Percentiles rank a stretch among this genome's conserved stretches.
These are phyloP conservation scores for Vanessa atalanta DNA, from an alignment of 1,140 invertebrate genomes.

Conservation along the genomic window DNA sequence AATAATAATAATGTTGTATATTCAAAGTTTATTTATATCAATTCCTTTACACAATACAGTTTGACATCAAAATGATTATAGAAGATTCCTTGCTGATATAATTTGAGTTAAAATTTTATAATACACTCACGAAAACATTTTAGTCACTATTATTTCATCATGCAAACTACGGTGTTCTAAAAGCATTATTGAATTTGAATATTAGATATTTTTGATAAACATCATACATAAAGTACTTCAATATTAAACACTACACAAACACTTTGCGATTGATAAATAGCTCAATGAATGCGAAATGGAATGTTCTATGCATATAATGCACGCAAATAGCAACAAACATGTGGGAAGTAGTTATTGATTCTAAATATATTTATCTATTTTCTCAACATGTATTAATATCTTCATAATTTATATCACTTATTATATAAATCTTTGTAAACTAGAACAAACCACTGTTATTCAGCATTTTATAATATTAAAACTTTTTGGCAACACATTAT, in stretches of 20 bases:
- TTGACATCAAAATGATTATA: not conserved
- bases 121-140: slow-evolving; percentile 37
- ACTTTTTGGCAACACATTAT: slow-evolving; percentile 24
- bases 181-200: slow-evolving; percentile 35
- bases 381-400: slow-evolving; percentile 17
- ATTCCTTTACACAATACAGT: slow-evolving; percentile 1
- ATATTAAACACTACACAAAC: slow-evolving; percentile 19
- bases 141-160: slow-evolving; percentile 33
- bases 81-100: slow-evolving; percentile 6
- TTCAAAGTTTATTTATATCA: not conserved
- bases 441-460: slow-evolving; percentile 1
- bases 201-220: slow-evolving; percentile 32
- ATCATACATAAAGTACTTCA: slow-evolving; percentile 28
- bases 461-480: not conserved
- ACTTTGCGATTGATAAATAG: slow-evolving; percentile 29
- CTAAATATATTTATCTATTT: slow-evolving; percentile 23
- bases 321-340: slow-evolving; percentile 22
- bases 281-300: slow-evolving; percentile 47
- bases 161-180: slow-evolving; percentile 42
- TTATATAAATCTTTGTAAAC: slow-evolving; percentile 16
- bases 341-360: not conserved
- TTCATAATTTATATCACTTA: slow-evolving; percentile 14
- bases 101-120: slow-evolving; percentile 21
- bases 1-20: not conserved
- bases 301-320: slow-evolving; percentile 43